phyloP scores from a whole-genome alignment of 2,797 vertebrate genomes.

The Microctenopoma stevenorrisi region DNA sequence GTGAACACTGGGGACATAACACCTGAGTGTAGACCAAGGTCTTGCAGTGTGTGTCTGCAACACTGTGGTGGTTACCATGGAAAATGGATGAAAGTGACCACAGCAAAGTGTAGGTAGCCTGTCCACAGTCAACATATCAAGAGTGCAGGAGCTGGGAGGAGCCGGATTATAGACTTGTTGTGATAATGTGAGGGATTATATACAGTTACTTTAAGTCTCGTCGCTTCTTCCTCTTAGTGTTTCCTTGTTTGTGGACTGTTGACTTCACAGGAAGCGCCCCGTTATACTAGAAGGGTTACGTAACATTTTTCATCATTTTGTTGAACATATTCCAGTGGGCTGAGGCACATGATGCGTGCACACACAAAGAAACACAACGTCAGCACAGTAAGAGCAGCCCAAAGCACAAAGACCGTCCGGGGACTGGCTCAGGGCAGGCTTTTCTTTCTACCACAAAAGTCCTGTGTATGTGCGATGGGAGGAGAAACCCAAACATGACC shows the following conservation, averaged over 20 bases:
- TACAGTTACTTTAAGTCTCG: constrained; percentile 5
- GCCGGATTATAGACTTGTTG: constrained; percentile 6
- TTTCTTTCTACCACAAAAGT: constrained; percentile 4
- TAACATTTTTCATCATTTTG: constrained; percentile 51
- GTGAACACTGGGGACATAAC: constrained; percentile 1
- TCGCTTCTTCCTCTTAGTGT: constrained; percentile 35
- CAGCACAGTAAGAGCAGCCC: constrained; percentile 33
- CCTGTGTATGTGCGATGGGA: constrained; percentile 13
- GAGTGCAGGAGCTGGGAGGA: constrained; percentile 17
- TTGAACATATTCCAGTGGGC: constrained; percentile 19
- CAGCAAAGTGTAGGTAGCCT: not conserved
- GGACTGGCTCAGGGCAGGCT: not conserved
- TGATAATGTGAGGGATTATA: constrained; percentile 16
- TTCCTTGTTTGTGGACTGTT: constrained; percentile 53
- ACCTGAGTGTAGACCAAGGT: not conserved
- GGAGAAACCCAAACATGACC: constrained; percentile 15
- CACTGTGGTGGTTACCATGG: constrained; percentile 55
- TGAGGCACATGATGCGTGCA: constrained; percentile 12
- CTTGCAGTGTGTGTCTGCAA: constrained; percentile 22
- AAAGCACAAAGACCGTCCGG: not conserved
- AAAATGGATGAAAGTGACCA: constrained; percentile 25
- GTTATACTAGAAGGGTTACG: constrained; percentile 53
- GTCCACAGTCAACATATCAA: constrained; percentile 15
- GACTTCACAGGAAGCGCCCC: constrained; percentile 60
- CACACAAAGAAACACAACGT: constrained; percentile 27